Evolutionary conservation across 1,140 invertebrate genomes (phyloP), one percentile per base, ranked within the genome.

Genomic region (Drosophila ananassae): DNA sequence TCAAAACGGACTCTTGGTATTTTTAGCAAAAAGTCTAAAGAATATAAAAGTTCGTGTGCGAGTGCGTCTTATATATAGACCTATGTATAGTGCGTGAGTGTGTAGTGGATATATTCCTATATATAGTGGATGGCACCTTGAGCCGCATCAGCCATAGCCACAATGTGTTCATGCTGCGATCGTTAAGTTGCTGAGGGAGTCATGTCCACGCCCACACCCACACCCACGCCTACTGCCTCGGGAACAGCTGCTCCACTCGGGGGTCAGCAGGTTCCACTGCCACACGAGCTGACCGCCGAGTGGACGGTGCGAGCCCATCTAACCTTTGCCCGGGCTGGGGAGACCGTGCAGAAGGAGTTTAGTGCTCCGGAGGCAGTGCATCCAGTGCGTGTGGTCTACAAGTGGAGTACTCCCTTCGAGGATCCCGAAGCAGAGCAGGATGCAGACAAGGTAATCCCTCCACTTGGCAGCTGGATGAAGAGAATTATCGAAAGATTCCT

Each of bases 271-370:
- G 62, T 64, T 3, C 46, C 89, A n/a, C 44, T 76, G 72, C 87
- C 87, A 2, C 91, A 91, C 48, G 90, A 92, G 47, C 48, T 92
- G 46, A 92, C 91, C 10, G 91, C 91, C 32, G 91, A 92, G 66
- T 92, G 91, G 91, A 91, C 89, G 9, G 91, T 92, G 32, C 90
- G 84, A n/a, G 91, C 91, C 3, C 90, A 92, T 37, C 60, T 92
- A 48, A 91, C 79, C 30, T 91, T 92, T 62, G 78, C 85, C 37
- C 87, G 87, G 1, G 87, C 80, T 0, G 89, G 90, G 2, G 80
- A 92, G 32, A 59, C 66, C 7, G 87, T 83, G 48, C 79, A 83
- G 21, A 78, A 69, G 44, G 87, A 90, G 53, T 73, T 69, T 8
- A 73, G 50, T 48, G 69, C 73, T n/a, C 63, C 82, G 17, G 82